A percentile compares a stretch with the other conserved stretches of the same genome.
Conservation (phyloP, 2,113 vertebrate species). For the Mus pahari region DNA sequence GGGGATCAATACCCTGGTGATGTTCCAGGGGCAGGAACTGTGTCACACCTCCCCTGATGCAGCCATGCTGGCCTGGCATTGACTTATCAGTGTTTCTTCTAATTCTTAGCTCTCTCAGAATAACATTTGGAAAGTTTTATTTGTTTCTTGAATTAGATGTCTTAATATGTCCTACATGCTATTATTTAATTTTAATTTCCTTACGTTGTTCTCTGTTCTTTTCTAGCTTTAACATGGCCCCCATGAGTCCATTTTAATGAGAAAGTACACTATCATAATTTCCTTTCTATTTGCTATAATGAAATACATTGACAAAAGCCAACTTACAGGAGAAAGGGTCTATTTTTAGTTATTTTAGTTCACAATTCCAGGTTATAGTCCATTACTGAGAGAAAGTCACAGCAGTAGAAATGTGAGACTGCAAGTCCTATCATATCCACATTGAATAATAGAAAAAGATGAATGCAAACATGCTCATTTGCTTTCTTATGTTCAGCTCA, state of each 20-base stretch:
- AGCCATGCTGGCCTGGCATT: too few species aligned
- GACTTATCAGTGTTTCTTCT: neutral
- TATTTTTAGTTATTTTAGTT: neutral
- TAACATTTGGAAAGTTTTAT: neutral
- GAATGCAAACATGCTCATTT: neutral
- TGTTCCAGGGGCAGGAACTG: too few species aligned
- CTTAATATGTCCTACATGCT: neutral
- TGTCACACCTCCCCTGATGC: too few species aligned
- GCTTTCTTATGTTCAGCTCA: neutral
- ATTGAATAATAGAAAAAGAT: neutral
- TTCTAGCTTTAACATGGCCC: neutral
- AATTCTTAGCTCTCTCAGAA: neutral
- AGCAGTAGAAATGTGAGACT: neutral
- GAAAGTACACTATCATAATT: neutral
- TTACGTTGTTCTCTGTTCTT: neutral
- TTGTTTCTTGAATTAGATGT: neutral
- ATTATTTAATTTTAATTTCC: conserved; percentile 18
- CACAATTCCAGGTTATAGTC: neutral
- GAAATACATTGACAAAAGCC: neutral
- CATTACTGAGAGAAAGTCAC: neutral
- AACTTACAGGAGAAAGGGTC: neutral
- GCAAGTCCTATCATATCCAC: neutral
- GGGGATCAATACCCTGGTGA: too few species aligned
- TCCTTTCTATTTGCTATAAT: neutral
- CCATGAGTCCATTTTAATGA: neutral